Base-by-base conservation (phyloP, 2,888 invertebrate genomes). In the Artemia sinica region DNA sequence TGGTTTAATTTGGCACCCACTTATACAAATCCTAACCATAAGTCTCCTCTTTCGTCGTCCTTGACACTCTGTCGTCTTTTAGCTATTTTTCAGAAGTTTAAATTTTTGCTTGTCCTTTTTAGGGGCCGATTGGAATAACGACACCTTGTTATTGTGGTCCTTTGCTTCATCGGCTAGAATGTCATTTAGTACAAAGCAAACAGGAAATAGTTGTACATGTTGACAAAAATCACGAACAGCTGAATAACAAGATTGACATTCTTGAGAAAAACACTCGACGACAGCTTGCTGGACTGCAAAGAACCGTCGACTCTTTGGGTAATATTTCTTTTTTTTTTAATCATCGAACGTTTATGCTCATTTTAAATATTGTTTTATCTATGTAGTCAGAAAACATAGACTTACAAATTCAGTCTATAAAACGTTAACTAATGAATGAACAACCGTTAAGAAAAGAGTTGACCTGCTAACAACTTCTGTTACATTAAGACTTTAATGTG, bases 131-230 rank as follows among this genome's bases (percentile, higher is more conserved):
- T n/a, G 93, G 94, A 0, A 87, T 91, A 2, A 91, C 92, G 0
- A 90, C 91, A 77, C 89, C 89, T 0, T 93, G 92, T 78, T 91
- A 91, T 76, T 95, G 95, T 76, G 91, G 89, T 0, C 94, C 94
- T 0, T 86, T 92, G 77, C 88, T 94, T 76, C 84, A 88, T 72
- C 89, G 91, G 73, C 85, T 94, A 79, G 91, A 93, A 69, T 72
- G 72, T 58, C 85, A 86, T 72, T 77, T 93, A 68, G 89, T 89
- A 74, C 84, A 85, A 73, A 88, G 89, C 74, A 88, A 88, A 74
- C 84, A 86, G 71, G 88, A 89, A 74, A 77, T 91, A 73, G 85
- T 91, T 77, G 84, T 85, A 71, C 85, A 85, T 74, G 86, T 91
- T 50, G 86, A 88, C 75, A 83, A 84, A 74, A 88, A 90, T 0